Percentiles rank a stretch among this genome's conserved stretches.
phyloP scores from a whole-genome alignment of 2,888 invertebrate genomes.

The Rhyacophila evoluta region DNA sequence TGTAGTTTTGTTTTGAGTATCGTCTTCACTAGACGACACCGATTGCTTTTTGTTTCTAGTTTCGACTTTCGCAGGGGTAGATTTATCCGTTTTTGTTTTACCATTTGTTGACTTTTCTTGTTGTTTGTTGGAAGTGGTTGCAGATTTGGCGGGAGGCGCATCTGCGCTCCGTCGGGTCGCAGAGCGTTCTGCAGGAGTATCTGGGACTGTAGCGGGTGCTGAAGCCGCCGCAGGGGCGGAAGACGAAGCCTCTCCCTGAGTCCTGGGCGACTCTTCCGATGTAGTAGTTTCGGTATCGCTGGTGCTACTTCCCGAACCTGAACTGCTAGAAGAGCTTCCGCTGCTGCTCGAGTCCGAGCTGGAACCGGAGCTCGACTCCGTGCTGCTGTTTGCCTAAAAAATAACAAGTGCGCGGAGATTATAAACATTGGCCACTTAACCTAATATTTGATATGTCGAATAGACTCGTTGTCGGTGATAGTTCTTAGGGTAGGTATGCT shows the following conservation, averaged over 20 bases:
- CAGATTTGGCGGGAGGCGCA: conserved; percentile 34
- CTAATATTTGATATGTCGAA: conserved; percentile 39
- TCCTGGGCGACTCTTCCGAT: conserved; percentile 42
- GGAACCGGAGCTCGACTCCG: conserved; percentile 75
- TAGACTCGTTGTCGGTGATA: not conserved
- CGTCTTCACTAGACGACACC: conserved; percentile 62
- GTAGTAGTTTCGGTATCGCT: conserved; percentile 59
- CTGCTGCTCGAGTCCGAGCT: conserved; percentile 78
- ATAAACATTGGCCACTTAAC: conserved; percentile 50
- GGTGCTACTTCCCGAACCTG: conserved; percentile 71
- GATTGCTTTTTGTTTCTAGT: conserved; percentile 62
- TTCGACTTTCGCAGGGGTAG: conserved; percentile 51
- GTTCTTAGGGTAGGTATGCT: not conserved
- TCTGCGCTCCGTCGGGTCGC: conserved; percentile 44
- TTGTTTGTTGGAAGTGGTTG: conserved; percentile 28
- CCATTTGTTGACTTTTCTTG: conserved; percentile 37
- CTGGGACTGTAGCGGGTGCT: conserved; percentile 26
- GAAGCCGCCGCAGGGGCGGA: conserved; percentile 27
- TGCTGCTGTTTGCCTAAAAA: conserved; percentile 69
- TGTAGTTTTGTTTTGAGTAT: conserved; percentile 38
- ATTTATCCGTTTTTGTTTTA: conserved; percentile 49
- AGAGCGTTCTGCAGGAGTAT: conserved; percentile 35
- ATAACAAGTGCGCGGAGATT: conserved; percentile 37
- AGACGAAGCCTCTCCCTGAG: conserved; percentile 29
- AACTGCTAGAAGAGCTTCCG: conserved; percentile 77